phyloP scores from a whole-genome alignment of 1,140 invertebrate species.

The Pseudobourletiella spinata region DNA sequence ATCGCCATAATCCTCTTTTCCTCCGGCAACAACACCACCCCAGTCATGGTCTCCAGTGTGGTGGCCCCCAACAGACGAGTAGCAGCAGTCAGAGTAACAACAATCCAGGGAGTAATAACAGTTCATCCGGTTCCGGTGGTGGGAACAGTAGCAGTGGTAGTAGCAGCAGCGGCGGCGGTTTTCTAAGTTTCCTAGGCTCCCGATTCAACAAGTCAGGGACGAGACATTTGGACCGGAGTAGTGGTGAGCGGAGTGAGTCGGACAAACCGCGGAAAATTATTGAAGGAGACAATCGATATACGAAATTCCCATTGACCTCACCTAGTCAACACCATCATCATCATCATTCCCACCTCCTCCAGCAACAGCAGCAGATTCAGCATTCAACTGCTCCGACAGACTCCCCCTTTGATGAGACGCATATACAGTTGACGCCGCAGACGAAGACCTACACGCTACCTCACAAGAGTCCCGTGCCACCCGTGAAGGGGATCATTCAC shows the following conservation, averaged over 20 bases:
- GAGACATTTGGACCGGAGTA: conserved; percentile 28
- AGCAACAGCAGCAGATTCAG: not conserved
- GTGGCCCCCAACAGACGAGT: not conserved
- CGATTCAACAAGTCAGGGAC: conserved; percentile 31
- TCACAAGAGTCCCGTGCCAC: conserved; percentile 13
- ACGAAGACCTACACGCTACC: conserved; percentile 38
- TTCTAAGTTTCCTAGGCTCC: conserved; percentile 31
- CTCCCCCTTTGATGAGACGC: conserved; percentile 35
- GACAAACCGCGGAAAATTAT: conserved; percentile 21
- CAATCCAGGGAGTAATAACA: conserved; percentile 3
- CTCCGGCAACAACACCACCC: not conserved
- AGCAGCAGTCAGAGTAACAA: conserved; percentile 20
- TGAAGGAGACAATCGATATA: conserved; percentile 37
- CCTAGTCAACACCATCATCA: not conserved
- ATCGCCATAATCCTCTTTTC: not conserved
- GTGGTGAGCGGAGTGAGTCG: not conserved
- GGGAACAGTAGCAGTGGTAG: not conserved
- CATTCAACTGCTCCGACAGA: not conserved
- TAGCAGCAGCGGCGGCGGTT: conserved; percentile 14
- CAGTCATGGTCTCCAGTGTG: too few relatives aligned
- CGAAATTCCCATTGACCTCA: conserved; percentile 35
- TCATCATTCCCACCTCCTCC: not conserved
- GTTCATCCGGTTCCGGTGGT: not conserved
- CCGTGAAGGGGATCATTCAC: conserved; percentile 1
- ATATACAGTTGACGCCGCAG: conserved; percentile 38